These are phyloP conservation scores for Ectemnius lituratus DNA, from an alignment of 2,888 invertebrate species.

Conservation along the genomic window DNA sequence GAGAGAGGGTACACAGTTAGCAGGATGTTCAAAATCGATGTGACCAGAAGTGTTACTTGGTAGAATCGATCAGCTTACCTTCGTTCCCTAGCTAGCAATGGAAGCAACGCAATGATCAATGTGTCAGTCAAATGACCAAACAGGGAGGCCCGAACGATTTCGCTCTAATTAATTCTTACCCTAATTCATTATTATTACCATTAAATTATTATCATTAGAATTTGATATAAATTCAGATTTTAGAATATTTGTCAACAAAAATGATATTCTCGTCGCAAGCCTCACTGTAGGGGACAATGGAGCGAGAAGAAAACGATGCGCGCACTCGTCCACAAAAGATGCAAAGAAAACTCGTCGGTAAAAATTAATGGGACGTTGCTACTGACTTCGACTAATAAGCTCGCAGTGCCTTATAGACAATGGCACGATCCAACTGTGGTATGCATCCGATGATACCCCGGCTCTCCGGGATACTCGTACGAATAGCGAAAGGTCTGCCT, in stretches of 20 bases:
- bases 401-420: conserved; percentile 74
- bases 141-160: conserved; percentile 45
- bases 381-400: conserved; percentile 24
- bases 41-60: conserved; percentile 51
- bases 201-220: no score
- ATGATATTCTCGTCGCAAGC: conserved; percentile 50
- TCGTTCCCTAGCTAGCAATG: conserved; percentile 76
- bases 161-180: no score
- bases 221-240: no score
- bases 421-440: conserved; percentile 77
- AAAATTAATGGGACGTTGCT: conserved; percentile 14
- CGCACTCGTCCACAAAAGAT: conserved; percentile 15
- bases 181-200: no score
- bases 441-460: conserved; percentile 41
- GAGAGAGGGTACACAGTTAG: conserved; percentile 60
- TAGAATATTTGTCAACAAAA: no score
- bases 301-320: conserved; percentile 42
- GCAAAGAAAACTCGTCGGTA: conserved; percentile 4
- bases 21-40: conserved; percentile 59
- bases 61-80: conserved; percentile 71
- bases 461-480: conserved; percentile 22
- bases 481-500: conserved; percentile 53
- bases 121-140: conserved; percentile 56
- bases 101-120: conserved; percentile 75
- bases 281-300: conserved; percentile 45